Percentiles rank a stretch among this genome's conserved stretches.
These are phyloP conservation scores for Apamea epomidion DNA, from an alignment of 2,888 invertebrate species.

Conservation along the genomic window DNA sequence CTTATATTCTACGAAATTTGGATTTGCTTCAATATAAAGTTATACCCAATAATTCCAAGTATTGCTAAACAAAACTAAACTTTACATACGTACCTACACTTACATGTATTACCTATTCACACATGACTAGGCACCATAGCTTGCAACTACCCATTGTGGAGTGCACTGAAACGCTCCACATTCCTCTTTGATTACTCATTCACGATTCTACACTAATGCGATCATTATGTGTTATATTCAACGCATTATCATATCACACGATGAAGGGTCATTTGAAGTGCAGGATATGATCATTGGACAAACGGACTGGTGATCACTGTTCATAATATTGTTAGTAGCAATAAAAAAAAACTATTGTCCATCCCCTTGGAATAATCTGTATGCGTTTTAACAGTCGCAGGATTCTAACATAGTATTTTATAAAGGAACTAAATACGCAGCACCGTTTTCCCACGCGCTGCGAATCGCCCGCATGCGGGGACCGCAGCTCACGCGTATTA, in stretches of 20 bases:
- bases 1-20: not conserved
- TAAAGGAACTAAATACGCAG: not conserved
- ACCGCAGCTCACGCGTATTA: not conserved
- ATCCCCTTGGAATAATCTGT: not conserved
- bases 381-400: not conserved
- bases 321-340: not conserved
- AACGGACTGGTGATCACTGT: not conserved
- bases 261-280: slow-evolving; percentile 7
- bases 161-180: slow-evolving; percentile 57
- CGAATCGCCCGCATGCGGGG: not conserved
- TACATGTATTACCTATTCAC: slow-evolving; percentile 41
- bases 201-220: slow-evolving; percentile 62
- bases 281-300: not conserved
- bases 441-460: no score
- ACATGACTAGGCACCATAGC: slow-evolving; percentile 54
- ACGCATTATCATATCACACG: slow-evolving; percentile 31
- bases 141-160: slow-evolving; percentile 50
- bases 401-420: not conserved
- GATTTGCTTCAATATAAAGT: not conserved
- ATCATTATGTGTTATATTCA: slow-evolving; percentile 45
- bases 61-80: slow-evolving; percentile 6
- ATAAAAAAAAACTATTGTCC: not conserved
- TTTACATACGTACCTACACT: not conserved
- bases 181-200: slow-evolving; percentile 74
- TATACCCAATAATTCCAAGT: not conserved